A percentile compares a stretch with the other conserved stretches of the same genome.
phyloP scores from a whole-genome alignment of 2,888 invertebrate genomes.

The Eristalis arbustorum region DNA sequence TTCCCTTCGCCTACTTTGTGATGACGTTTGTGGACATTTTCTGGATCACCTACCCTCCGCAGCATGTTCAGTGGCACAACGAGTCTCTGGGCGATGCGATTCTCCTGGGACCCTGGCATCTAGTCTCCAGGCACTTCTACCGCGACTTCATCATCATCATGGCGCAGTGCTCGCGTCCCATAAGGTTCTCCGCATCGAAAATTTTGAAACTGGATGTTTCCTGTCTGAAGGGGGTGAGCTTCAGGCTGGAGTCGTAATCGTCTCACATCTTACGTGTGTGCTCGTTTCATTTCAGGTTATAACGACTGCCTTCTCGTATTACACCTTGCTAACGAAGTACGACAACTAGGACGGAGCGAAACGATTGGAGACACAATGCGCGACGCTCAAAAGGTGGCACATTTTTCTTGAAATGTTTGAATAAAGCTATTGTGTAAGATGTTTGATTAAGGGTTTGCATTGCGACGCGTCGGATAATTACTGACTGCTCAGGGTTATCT shows the following conservation, averaged over 20 bases:
- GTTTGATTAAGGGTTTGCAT: too few species aligned
- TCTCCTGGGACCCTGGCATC: neutral
- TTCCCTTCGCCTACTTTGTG: neutral
- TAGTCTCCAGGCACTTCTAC: neutral
- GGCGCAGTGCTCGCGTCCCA: neutral
- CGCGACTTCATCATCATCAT: neutral
- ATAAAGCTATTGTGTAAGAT: neutral
- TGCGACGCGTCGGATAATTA: too few species aligned
- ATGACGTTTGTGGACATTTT: slow-evolving; percentile 19
- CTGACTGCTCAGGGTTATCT: too few species aligned
- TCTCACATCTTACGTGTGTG: neutral
- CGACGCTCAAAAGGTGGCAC: neutral
- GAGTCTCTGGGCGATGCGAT: neutral
- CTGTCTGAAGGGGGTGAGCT: neutral
- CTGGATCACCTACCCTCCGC: slow-evolving; percentile 19
- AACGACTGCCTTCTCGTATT: slow-evolving; percentile 76
- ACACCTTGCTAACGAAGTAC: slow-evolving; percentile 75
- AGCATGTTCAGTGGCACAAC: slow-evolving; percentile 30
- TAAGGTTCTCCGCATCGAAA: neutral
- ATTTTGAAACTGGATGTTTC: neutral
- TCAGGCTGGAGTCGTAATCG: neutral
- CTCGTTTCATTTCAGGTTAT: slow-evolving; percentile 73
- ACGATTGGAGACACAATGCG: neutral
- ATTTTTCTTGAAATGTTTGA: neutral
- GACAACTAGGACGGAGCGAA: neutral